Conservation (phyloP, 2,888 invertebrate species). For the Diachrysia chrysitis region DNA sequence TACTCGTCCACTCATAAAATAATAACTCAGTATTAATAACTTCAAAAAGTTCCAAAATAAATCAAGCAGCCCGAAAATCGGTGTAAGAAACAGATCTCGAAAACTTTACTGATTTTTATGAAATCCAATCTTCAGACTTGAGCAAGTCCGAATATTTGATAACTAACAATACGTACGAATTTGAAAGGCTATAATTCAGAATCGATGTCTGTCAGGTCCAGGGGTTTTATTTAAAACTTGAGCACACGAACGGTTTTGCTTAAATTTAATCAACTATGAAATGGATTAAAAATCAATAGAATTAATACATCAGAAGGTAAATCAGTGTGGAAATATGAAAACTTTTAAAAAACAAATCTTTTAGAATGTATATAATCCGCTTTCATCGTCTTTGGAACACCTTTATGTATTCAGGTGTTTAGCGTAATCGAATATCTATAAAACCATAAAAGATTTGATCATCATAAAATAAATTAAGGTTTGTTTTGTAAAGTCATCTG, state of each 20-base stretch:
- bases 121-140: neutral
- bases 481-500: neutral
- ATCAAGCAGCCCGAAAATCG: neutral
- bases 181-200: constrained; percentile 11
- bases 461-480: neutral
- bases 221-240: neutral
- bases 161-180: constrained; percentile 9
- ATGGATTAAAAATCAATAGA: neutral
- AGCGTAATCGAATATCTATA: no score
- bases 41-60: constrained; percentile 2
- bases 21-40: constrained; percentile 10
- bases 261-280: neutral
- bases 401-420: no score
- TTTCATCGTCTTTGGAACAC: no score
- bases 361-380: neutral
- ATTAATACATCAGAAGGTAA: neutral
- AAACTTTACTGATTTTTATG: constrained; percentile 25
- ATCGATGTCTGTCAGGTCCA: constrained; percentile 5
- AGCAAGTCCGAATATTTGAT: constrained; percentile 18
- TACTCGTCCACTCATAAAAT: neutral
- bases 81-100: constrained; percentile 1
- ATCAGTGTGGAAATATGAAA: neutral
- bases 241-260: neutral
- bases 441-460: neutral
- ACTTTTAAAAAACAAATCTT: neutral